Evolutionary conservation across 2,797 vertebrate genomes (phyloP), one percentile per base, ranked within the genome.

Genomic region (Bradypodion pumilum): DNA sequence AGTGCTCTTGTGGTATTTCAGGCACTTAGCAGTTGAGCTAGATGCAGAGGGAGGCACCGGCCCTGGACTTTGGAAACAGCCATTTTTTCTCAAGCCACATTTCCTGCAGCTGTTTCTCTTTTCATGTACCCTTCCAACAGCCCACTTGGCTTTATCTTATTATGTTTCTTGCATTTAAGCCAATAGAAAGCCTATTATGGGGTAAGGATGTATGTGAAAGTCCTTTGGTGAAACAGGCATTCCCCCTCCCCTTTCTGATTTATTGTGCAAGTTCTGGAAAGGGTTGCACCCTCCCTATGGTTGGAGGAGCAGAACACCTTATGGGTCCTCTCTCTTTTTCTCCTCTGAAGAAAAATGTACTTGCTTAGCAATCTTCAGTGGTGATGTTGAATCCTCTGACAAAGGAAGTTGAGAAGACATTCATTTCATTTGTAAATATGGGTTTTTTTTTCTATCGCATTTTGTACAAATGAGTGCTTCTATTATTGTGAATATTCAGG

Each of bases 381-480:
- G 92, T 89, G 91, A 90, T 93, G 90, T 88, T 73, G 93, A 93
- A 40, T 85, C 88, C 81, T 78, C 90, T 89, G 93, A 92, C 82
- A 91, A 94, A 49, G 0, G 94, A 92, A 94, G 93, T 90, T 49
- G 25, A 95, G 94, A 95, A 91, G 93, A 91, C 92, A 93, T 95
- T 96, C 94, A 95, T 96, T 95, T 95, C 85, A 93, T 95, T 95
- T 96, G 96, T 96, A 96, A 96, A 96, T 96, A 96, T 95, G 40
- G 44, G 25, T 69, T 94, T 95, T 96, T 95, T 96, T 95, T 96
- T 95, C 93, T 96, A 95, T 95, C 95, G 93, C 85, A 90, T 95
- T 96, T 96, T 96, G 95, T 96, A 96, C 92, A 96, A 95, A 94
- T 95, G 92, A 93, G 94, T 95, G 95, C 95, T 96, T 95, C 90